Percentiles rank a stretch among this genome's conserved stretches.
Conservation (phyloP, 2,888 invertebrate genomes). For the Drosophila rellima region DNA sequence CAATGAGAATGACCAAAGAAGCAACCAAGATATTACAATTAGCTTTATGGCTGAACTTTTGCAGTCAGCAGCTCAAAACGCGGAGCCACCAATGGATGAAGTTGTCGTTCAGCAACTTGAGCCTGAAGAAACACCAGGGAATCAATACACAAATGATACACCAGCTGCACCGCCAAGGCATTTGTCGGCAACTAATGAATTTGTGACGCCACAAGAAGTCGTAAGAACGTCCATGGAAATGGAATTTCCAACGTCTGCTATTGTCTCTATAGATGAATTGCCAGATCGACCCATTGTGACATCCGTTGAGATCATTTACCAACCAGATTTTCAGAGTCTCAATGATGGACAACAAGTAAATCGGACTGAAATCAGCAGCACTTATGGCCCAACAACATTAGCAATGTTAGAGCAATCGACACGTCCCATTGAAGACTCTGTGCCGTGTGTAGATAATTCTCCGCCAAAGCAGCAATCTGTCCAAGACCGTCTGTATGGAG, state of each 20-base stretch:
- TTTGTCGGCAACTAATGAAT: not conserved
- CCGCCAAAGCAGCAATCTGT: not conserved
- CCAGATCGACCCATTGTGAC: constrained; percentile 38
- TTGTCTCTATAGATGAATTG: not conserved
- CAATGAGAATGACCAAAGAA: constrained; percentile 1
- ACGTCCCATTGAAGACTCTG: constrained; percentile 4
- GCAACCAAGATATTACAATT: constrained; percentile 24
- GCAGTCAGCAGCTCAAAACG: constrained; percentile 11
- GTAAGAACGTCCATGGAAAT: not conserved
- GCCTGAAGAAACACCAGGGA: not conserved
- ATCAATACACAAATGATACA: not conserved
- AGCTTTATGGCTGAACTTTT: constrained; percentile 43
- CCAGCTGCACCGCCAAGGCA: not conserved
- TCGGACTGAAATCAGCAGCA: not conserved
- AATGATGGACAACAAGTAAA: constrained; percentile 1
- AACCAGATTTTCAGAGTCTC: not conserved
- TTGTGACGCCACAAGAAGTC: not conserved
- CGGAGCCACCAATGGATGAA: not conserved
- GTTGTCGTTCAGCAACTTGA: not conserved
- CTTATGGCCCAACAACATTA: not conserved
- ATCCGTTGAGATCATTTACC: constrained; percentile 14
- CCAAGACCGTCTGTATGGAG: constrained; percentile 11
- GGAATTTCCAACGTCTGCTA: not conserved
- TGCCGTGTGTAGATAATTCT: not conserved
- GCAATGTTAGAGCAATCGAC: constrained; percentile 13